Conservation (phyloP, 2,113 vertebrate genomes). For the Beaufortia kweichowensis region DNA sequence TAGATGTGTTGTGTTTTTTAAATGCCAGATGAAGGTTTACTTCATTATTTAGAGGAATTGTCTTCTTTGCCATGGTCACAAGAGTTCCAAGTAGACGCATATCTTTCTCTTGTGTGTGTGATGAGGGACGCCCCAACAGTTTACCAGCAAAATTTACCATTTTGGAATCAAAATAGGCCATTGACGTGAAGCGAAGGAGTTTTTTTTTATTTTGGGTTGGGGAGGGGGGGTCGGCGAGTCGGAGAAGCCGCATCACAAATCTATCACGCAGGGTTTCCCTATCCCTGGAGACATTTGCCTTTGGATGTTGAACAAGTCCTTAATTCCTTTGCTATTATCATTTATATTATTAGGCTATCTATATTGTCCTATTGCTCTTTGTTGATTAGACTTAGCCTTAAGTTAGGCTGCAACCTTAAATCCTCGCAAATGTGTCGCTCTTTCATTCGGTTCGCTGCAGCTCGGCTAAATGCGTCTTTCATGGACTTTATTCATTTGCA, state of each 20-base stretch:
- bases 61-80: not conserved
- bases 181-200: not conserved
- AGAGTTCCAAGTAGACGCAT: slow-evolving; percentile 4
- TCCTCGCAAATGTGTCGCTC: not conserved
- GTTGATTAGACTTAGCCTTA: too few relatives aligned
- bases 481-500: slow-evolving; percentile 2
- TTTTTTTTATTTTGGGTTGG: not conserved
- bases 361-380: too few relatives aligned
- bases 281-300: not conserved
- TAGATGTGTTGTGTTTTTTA: slow-evolving; percentile 17
- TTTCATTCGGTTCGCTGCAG: slow-evolving; percentile 2
- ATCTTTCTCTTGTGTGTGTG: not conserved
- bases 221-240: not conserved
- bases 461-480: not conserved
- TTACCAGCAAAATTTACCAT: not conserved
- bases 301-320: slow-evolving; percentile 2
- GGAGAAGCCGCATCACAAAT: not conserved
- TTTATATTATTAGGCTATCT: not conserved
- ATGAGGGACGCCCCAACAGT: not conserved
- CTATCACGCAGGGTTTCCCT: not conserved
- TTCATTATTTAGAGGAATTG: slow-evolving; percentile 11
- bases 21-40: slow-evolving; percentile 13
- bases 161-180: slow-evolving; percentile 1
- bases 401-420: too few relatives aligned
- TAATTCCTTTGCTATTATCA: not conserved